Percentiles rank a stretch among this genome's conserved stretches.
These are phyloP conservation scores for Drosophila auraria DNA, from an alignment of 1,140 invertebrate genomes.

Conservation along the genomic window DNA sequence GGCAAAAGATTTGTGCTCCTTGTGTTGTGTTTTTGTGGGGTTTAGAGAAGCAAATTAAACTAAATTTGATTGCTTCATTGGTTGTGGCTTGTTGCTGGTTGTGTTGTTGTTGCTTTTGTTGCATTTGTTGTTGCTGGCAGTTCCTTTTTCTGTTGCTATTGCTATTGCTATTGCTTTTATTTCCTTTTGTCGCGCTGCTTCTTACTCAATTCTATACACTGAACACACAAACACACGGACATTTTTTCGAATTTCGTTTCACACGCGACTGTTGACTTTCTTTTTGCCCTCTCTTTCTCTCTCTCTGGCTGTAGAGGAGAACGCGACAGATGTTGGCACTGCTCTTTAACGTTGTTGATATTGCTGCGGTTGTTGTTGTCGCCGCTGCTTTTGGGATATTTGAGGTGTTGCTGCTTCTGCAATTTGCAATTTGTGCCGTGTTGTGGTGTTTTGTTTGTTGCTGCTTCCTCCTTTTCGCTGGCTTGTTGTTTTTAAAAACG, in stretches of 20 bases:
- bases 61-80: slow-evolving; percentile 76
- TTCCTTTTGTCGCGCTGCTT: slow-evolving; percentile 45
- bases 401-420: slow-evolving; percentile 37
- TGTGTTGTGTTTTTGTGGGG: slow-evolving; percentile 52
- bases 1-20: slow-evolving; percentile 79
- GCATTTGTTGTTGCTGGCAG: slow-evolving; percentile 26
- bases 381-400: slow-evolving; percentile 2
- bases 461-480: slow-evolving; percentile 36
- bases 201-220: slow-evolving; percentile 76
- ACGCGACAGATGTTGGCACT: slow-evolving; percentile 38
- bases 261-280: slow-evolving; percentile 67
- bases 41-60: slow-evolving; percentile 64
- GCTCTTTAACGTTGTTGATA: slow-evolving; percentile 24
- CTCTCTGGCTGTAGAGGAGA: slow-evolving; percentile 21
- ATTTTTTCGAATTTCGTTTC: slow-evolving; percentile 58
- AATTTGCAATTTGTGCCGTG: slow-evolving; percentile 46
- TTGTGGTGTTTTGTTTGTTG: slow-evolving; percentile 66
- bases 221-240: slow-evolving; percentile 55
- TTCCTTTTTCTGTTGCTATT: slow-evolving; percentile 31
- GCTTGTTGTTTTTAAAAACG: slow-evolving; percentile 43
- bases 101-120: slow-evolving; percentile 28
- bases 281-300: slow-evolving; percentile 53
- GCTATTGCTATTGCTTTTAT: slow-evolving; percentile 46
- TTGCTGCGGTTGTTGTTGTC: slow-evolving; percentile 24
- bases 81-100: slow-evolving; percentile 31